Base-by-base conservation (phyloP, 1,140 invertebrate genomes). In the Catajapyx aquilonaris region DNA sequence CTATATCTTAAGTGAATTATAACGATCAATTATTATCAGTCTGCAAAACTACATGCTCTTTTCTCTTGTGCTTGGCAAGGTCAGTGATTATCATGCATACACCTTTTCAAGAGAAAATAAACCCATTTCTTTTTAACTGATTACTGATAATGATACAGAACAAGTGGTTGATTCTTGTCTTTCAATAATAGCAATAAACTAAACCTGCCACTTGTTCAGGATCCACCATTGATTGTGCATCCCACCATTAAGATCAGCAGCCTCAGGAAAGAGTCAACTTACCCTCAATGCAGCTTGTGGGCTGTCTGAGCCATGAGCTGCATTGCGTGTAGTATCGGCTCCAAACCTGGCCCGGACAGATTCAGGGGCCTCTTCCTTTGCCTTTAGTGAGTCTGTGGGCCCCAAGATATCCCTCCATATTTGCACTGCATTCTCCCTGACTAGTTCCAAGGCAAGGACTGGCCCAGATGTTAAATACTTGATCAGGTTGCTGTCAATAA, bases 341-440 rank as follows among this genome's bases (percentile, higher is more conserved):
- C 79, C 81, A 62, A 75, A 87, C 39, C 67, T 48, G 4, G 73
- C 69, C 50, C 78, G 62, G 18, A 88, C 53, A 28, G 69, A 69
- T 1, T 62, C 59, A 2, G 79, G 68, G 25, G 61, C 52, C 33
- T 56, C 54, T 39, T 52, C 49, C 46, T 62, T 59, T 11, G 76
- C 76, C 45, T 66, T 61, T 1, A 55, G 43, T 15, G 74, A 70
- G 57, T 85, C 73, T 25, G 57, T 60, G 9, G 76, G 65, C 13
- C 77, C 81, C 34, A 78, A 55, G 15, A 71, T 46, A 48, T 70
- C 61, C 11, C 59, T 47, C 66, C 68, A 76, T 43, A 48, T 60
- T 38, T 59, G 49, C 5, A 80, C 57, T 35, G 69, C 71, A 60
- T 79, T 67, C 41, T 74, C 67, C n/a, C 72, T 75, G 22, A 81